phyloP scores from a whole-genome alignment of 1,140 invertebrate species.

The Sarcophaga peregrina region DNA sequence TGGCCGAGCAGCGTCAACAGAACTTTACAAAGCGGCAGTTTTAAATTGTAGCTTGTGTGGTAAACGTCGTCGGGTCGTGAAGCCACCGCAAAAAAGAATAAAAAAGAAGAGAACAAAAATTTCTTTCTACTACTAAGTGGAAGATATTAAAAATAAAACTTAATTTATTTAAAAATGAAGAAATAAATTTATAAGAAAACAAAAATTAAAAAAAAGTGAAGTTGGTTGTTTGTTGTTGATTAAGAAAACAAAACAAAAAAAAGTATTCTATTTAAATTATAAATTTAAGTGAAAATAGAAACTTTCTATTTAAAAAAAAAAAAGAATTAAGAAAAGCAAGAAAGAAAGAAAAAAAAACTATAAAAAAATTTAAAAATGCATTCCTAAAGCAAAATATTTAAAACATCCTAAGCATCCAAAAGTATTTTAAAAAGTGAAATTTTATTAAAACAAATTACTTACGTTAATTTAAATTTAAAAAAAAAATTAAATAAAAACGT shows the following conservation, averaged over 20 bases:
- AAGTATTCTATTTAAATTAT: not conserved
- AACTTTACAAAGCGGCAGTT: constrained; percentile 45
- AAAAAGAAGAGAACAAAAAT: constrained; percentile 30
- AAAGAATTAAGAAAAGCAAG: not conserved
- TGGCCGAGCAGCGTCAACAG: constrained; percentile 41
- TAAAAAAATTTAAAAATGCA: constrained; percentile 28
- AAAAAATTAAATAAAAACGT: constrained; percentile 25
- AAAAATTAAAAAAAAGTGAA: constrained; percentile 29
- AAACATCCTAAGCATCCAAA: not conserved
- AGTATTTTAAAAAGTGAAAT: constrained; percentile 34
- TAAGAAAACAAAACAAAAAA: constrained; percentile 2
- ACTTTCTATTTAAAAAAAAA: not conserved
- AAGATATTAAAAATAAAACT: constrained; percentile 24
- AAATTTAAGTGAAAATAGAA: constrained; percentile 19
- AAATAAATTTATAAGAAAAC: constrained; percentile 5
- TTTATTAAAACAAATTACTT: too few species aligned
- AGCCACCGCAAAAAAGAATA: constrained; percentile 23
- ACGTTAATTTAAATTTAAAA: too few species aligned
- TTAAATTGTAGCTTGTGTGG: constrained; percentile 47
- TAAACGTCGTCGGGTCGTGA: constrained; percentile 44
- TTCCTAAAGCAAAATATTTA: constrained; percentile 18
- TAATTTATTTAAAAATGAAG: constrained; percentile 15
- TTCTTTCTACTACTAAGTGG: constrained; percentile 31
- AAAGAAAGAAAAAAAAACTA: constrained; percentile 24
- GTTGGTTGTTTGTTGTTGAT: not conserved